These are phyloP conservation scores for Trididemnum clinides DNA, from an alignment of 23 tunicate species.

Conservation along the genomic window DNA sequence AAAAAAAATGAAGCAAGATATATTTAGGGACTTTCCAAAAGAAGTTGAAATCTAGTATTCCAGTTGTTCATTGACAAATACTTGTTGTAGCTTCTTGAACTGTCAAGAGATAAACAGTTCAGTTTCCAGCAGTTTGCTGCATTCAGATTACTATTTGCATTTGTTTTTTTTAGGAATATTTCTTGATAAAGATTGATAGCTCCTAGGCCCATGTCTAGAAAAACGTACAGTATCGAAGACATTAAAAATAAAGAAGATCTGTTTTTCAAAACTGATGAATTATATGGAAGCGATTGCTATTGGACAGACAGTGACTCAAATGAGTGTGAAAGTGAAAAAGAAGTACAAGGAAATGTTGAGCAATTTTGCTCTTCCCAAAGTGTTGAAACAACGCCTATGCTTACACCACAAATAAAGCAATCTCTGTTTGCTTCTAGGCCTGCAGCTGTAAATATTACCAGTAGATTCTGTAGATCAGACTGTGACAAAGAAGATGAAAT, in stretches of 20 bases:
- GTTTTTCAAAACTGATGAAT: slow-evolving; percentile 30
- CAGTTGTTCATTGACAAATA: slow-evolving; percentile 22
- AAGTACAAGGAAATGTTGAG: neutral
- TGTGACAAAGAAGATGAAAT: slow-evolving; percentile 11
- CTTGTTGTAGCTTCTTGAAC: slow-evolving; percentile 20
- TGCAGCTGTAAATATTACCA: slow-evolving; percentile 30
- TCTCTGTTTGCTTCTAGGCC: slow-evolving; percentile 26
- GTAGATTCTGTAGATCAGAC: neutral
- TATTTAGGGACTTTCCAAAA: slow-evolving; percentile 25
- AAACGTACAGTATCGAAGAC: slow-evolving; percentile 26
- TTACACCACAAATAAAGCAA: slow-evolving; percentile 14
- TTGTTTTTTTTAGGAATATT: slow-evolving; percentile 27
- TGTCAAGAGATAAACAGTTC: neutral
- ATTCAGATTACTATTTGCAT: slow-evolving; percentile 29
- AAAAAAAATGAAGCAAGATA: slow-evolving; percentile 4
- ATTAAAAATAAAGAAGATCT: slow-evolving; percentile 21
- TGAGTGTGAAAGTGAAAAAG: slow-evolving; percentile 19
- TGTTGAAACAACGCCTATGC: slow-evolving; percentile 20
- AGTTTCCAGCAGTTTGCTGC: slow-evolving; percentile 21
- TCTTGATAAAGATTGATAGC: slow-evolving; percentile 11
- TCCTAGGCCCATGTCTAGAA: slow-evolving; percentile 21
- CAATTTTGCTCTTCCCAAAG: slow-evolving; percentile 6
- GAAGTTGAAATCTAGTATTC: neutral
- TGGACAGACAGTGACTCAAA: slow-evolving; percentile 33
- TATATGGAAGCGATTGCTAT: slow-evolving; percentile 29